Conservation (phyloP, 2,113 vertebrate genomes). For the Saccopteryx bilineata region DNA sequence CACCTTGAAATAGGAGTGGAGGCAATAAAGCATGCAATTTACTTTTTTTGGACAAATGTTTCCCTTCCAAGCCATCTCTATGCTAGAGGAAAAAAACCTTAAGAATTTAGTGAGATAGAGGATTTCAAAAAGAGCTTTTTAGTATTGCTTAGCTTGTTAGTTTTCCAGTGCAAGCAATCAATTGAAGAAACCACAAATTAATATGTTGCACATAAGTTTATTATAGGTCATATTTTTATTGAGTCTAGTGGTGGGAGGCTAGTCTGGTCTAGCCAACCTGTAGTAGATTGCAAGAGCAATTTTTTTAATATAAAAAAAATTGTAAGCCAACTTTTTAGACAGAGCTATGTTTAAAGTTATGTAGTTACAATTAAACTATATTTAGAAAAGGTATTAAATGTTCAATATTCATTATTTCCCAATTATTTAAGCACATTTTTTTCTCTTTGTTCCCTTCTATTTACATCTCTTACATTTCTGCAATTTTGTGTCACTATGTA, state of each 20-base stretch:
- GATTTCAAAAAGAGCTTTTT: neutral
- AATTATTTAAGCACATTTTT: constrained; percentile 4
- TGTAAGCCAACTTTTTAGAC: neutral
- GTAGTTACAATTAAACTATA: neutral
- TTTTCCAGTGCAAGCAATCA: constrained; percentile 19
- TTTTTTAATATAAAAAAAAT: constrained; percentile 8
- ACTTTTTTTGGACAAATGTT: neutral
- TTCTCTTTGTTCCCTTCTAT: neutral
- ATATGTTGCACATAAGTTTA: neutral
- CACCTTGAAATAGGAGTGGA: neutral
- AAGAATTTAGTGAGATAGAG: neutral
- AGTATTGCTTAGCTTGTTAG: neutral
- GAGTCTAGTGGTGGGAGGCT: neutral
- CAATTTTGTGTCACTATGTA: neutral
- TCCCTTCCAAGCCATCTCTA: neutral
- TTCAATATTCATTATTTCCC: neutral
- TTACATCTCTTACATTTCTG: neutral
- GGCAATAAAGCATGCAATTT: neutral
- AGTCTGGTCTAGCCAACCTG: neutral
- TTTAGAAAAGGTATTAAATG: neutral
- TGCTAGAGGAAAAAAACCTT: neutral
- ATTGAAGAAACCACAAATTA: neutral
- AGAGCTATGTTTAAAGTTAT: neutral
- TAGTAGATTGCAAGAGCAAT: neutral
- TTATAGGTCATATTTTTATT: neutral